phyloP scores from a whole-genome alignment of 1,140 invertebrate genomes.

The Diorhabda sublineata region DNA sequence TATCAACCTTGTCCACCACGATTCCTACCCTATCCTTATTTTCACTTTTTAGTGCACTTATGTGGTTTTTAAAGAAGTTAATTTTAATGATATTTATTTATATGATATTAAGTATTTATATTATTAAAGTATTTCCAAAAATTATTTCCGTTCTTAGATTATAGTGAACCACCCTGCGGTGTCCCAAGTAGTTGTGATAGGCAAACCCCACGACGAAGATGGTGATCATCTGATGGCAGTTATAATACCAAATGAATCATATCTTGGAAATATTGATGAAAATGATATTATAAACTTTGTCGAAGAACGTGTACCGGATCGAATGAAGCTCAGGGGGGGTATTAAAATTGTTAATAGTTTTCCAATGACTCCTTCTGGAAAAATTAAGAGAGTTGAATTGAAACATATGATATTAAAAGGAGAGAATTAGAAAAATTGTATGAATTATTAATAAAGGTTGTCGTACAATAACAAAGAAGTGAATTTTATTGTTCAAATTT shows the following conservation, averaged over 20 bases:
- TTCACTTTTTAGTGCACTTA: too few species aligned
- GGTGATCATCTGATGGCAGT: constrained; percentile 66
- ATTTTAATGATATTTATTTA: not conserved
- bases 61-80: too few species aligned
- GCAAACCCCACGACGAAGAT: constrained; percentile 56
- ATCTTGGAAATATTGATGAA: constrained; percentile 15
- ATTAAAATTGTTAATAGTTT: constrained; percentile 33
- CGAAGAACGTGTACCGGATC: constrained; percentile 34
- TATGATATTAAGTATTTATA: not conserved
- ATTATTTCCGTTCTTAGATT: constrained; percentile 37
- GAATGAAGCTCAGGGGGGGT: constrained; percentile 34
- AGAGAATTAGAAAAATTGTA: not conserved
- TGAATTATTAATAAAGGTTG: too few species aligned
- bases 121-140: not conserved
- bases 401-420: constrained; percentile 23
- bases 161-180: constrained; percentile 60
- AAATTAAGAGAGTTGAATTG: constrained; percentile 28
- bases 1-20: too few species aligned
- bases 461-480: too few species aligned
- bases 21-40: too few species aligned
- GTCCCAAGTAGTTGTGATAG: constrained; percentile 64
- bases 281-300: constrained; percentile 33
- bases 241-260: constrained; percentile 48
- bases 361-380: constrained; percentile 37
- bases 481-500: too few species aligned